Conservation (phyloP, 1,140 invertebrate species). For the Xylocopa sonorina region DNA sequence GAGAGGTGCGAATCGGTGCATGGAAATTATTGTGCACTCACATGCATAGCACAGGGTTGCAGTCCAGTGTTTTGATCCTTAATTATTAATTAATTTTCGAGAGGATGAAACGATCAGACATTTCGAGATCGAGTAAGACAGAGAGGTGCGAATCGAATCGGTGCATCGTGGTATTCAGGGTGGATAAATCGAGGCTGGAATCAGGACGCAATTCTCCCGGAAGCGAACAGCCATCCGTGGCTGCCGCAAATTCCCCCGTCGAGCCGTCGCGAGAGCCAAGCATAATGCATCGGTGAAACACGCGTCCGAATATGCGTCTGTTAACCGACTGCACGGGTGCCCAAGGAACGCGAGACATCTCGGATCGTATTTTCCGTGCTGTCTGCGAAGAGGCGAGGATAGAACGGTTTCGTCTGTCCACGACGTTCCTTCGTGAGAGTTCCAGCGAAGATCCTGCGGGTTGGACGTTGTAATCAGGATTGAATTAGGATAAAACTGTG, state of each 20-base stretch:
- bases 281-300: slow-evolving; percentile 35
- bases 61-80: no score
- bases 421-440: slow-evolving; percentile 51
- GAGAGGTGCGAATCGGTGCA: no score
- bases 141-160: neutral
- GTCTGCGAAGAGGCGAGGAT: neutral
- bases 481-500: neutral
- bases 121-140: no score
- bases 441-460: slow-evolving; percentile 14
- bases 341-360: slow-evolving; percentile 60
- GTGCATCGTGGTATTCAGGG: neutral
- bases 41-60: no score
- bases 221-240: slow-evolving; percentile 5
- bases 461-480: slow-evolving; percentile 54
- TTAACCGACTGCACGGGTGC: slow-evolving; percentile 29
- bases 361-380: slow-evolving; percentile 44
- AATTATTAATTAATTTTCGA: no score
- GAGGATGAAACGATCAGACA: no score
- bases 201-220: slow-evolving; percentile 20
- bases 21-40: no score
- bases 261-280: slow-evolving; percentile 3
- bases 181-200: neutral
- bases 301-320: slow-evolving; percentile 21
- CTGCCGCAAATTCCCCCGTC: slow-evolving; percentile 19
- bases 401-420: slow-evolving; percentile 28